Conservation (phyloP, 1,140 invertebrate species). For the Sitophilus oryzae region DNA sequence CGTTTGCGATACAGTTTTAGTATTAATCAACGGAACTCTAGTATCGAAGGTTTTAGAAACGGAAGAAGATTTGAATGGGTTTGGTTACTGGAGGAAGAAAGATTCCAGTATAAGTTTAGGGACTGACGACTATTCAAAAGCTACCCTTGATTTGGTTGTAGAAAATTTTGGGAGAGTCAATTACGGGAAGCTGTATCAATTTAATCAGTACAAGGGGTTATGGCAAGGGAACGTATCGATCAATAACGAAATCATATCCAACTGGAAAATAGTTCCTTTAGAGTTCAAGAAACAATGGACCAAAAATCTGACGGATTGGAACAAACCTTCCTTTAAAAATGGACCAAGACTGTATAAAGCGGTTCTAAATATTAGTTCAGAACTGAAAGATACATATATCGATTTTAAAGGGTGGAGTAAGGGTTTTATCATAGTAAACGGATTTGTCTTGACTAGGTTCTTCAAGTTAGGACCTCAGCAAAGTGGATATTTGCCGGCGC, state of each 20-base stretch:
- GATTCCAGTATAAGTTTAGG: slow-evolving; percentile 36
- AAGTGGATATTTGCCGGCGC: slow-evolving; percentile 55
- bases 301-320: slow-evolving; percentile 29
- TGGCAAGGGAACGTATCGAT: slow-evolving; percentile 46
- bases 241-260: slow-evolving; percentile 39
- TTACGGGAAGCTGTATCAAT: slow-evolving; percentile 47
- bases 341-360: slow-evolving; percentile 41
- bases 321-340: slow-evolving; percentile 8
- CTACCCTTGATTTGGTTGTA: slow-evolving; percentile 51
- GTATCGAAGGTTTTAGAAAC: slow-evolving; percentile 39
- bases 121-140: slow-evolving; percentile 19
- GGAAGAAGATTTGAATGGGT: slow-evolving; percentile 40
- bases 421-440: slow-evolving; percentile 61
- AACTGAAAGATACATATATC: slow-evolving; percentile 38
- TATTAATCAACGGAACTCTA: slow-evolving; percentile 46
- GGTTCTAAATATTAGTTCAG: slow-evolving; percentile 23
- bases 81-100: slow-evolving; percentile 47
- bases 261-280: slow-evolving; percentile 49
- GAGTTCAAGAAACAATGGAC: slow-evolving; percentile 48
- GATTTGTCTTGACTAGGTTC: slow-evolving; percentile 59
- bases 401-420: slow-evolving; percentile 48
- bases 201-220: slow-evolving; percentile 50
- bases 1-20: slow-evolving; percentile 51
- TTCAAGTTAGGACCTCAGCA: slow-evolving; percentile 51
- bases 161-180: slow-evolving; percentile 57